phyloP scores from a whole-genome alignment of 1,140 invertebrate species.

The Bombus superbus region DNA sequence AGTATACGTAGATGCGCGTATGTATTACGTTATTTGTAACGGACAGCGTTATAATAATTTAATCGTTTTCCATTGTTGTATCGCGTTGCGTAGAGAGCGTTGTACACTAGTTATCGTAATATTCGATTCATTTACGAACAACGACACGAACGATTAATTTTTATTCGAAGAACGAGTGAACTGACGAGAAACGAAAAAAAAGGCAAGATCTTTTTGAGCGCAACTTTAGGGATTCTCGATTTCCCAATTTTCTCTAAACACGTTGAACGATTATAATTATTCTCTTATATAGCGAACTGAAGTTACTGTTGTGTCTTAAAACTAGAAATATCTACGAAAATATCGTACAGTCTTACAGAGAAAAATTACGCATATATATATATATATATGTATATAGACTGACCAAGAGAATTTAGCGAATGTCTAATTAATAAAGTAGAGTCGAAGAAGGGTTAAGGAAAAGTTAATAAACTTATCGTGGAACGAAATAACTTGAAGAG shows the following conservation, averaged over 20 bases:
- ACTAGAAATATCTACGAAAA: conserved; percentile 30
- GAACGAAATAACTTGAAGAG: neutral
- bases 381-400: conserved; percentile 32
- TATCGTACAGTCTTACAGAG: conserved; percentile 39
- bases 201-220: conserved; percentile 25
- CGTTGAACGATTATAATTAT: conserved; percentile 25
- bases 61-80: neutral
- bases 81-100: neutral
- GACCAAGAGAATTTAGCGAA: conserved; percentile 27
- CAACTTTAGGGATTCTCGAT: conserved; percentile 33
- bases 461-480: neutral
- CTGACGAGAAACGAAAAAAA: neutral
- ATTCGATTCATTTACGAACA: conserved; percentile 33
- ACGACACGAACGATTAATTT: neutral
- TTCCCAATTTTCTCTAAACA: conserved; percentile 35
- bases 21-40: neutral
- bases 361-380: neutral
- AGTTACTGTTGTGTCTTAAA: conserved; percentile 47
- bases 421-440: conserved; percentile 6
- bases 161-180: conserved; percentile 9
- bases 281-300: conserved; percentile 1
- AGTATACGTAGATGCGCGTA: neutral
- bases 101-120: neutral
- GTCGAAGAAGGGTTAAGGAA: neutral
- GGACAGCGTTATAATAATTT: conserved; percentile 10